Evolutionary conservation across 1,140 invertebrate species (phyloP), one percentile per base, ranked within the genome.

Genomic region (Dendroctonus valens): DNA sequence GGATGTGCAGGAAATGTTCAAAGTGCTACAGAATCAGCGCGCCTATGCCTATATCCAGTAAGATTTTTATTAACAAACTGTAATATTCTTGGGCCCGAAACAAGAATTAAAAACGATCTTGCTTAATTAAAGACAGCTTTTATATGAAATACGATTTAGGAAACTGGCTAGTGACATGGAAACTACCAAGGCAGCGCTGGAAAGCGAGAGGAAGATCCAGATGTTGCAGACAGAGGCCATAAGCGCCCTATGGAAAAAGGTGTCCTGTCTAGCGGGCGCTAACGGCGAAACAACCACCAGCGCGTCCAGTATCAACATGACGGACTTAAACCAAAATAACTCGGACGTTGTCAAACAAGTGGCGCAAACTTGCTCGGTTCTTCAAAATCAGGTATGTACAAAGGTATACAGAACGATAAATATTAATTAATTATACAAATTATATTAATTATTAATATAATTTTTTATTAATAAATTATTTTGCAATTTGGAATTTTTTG

Each of bases 151-250:
- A n/a, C 14, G 11, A 1, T 48, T 48, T 48, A 92, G 90, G 70
- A 86, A 91, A 82, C 75, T 93, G 7, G 88, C 88, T 7, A 86
- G 84, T 69, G 91, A 93, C 73, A 91, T 93, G 87, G 86, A 90
- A 75, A 84, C 87, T 6, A 91, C 91, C 0, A 90, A 91, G 76
- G 87, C 87, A 5, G 90, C 91, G 9, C 74, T 93, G 14, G 91
- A 94, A 73, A 91, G 90, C 72, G 92, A 95, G 77, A 84, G 92
- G 52, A 91, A 92, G 73, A 86, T 94, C 48, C 90, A 94, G 72
- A 85, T 91, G 69, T 77, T 95, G 48, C 92, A 95, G 79, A 91
- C 94, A 85, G 92, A 95, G 79, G 92, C 92, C 5, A 94, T 94
- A 65, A 91, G 91, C 75, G 90, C 90, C 6, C 78, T 96, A 5